Evolutionary conservation across 1,140 invertebrate species (phyloP).

Genomic region (Drosophila punjabiensis): DNA sequence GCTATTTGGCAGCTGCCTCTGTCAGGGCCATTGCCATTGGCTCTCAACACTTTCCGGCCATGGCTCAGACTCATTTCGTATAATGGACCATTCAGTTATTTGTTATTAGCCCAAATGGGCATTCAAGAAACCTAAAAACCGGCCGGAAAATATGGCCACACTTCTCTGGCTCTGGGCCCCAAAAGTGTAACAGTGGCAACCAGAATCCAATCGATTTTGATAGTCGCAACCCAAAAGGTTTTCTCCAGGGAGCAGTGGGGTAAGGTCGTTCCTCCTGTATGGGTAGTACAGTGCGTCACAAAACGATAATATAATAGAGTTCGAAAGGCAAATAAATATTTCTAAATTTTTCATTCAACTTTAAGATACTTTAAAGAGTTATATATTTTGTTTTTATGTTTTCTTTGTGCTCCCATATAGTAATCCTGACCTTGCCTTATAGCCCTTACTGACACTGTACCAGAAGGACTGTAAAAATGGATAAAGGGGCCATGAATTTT

Average conservation of each 20-base stretch:
- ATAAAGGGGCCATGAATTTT: conserved; percentile 18
- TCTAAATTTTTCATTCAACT: too few relatives aligned
- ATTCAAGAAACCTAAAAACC: conserved; percentile 60
- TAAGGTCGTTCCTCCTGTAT: conserved; percentile 12
- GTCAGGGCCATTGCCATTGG: conserved; percentile 38
- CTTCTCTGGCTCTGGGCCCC: conserved; percentile 2
- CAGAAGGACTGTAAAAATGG: background rate
- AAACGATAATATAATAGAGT: background rate
- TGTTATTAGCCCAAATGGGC: conserved; percentile 75
- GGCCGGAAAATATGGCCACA: conserved; percentile 21
- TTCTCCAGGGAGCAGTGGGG: conserved; percentile 20
- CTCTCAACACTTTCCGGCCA: conserved; percentile 47
- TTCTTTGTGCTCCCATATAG: background rate
- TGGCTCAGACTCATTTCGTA: conserved; percentile 52
- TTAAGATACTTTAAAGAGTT: background rate
- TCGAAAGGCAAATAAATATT: too few relatives aligned
- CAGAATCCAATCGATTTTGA: conserved; percentile 78
- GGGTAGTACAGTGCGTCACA: conserved; percentile 3
- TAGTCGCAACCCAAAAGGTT: conserved; percentile 37
- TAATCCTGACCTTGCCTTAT: background rate
- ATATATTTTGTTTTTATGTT: too few relatives aligned
- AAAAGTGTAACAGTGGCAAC: conserved; percentile 21
- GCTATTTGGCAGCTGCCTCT: conserved; percentile 23
- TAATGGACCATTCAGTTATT: conserved; percentile 75
- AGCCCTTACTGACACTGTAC: conserved; percentile 1